A percentile compares a stretch with the other conserved stretches of the same genome.
Conservation (phyloP, 2,888 invertebrate genomes). For the Lasiommata megera region DNA sequence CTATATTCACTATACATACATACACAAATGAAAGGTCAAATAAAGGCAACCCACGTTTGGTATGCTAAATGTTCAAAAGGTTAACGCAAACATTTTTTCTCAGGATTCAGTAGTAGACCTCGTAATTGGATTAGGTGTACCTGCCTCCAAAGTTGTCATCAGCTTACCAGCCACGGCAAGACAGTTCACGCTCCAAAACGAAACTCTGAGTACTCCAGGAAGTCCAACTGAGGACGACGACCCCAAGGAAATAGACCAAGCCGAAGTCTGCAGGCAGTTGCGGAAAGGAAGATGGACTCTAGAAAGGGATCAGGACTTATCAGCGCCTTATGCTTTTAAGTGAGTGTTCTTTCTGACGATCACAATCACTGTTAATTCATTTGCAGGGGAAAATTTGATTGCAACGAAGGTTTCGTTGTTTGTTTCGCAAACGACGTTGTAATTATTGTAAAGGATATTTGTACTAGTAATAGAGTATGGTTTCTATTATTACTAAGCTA, state of each 20-base stretch:
- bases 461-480: too few relatives aligned
- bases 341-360: constrained; percentile 42
- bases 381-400: too few relatives aligned
- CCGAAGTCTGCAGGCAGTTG: constrained; percentile 82
- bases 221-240: constrained; percentile 82
- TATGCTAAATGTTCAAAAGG: background rate
- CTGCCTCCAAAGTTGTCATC: constrained; percentile 85
- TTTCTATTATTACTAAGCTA: too few relatives aligned
- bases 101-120: constrained; percentile 89
- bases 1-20: too few relatives aligned
- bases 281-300: constrained; percentile 85
- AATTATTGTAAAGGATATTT: too few relatives aligned
- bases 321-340: constrained; percentile 89
- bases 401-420: too few relatives aligned
- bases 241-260: constrained; percentile 80
- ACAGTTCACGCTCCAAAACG: constrained; percentile 84
- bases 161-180: constrained; percentile 86
- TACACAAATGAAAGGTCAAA: too few relatives aligned
- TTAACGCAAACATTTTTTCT: constrained; percentile 29
- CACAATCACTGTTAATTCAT: background rate
- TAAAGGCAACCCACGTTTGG: too few relatives aligned
- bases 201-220: constrained; percentile 85
- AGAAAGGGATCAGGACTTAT: constrained; percentile 89
- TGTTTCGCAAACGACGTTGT: too few relatives aligned
- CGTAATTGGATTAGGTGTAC: constrained; percentile 86